Conservation (phyloP, 2,113 vertebrate species). For the Falcunculus frontatus region DNA sequence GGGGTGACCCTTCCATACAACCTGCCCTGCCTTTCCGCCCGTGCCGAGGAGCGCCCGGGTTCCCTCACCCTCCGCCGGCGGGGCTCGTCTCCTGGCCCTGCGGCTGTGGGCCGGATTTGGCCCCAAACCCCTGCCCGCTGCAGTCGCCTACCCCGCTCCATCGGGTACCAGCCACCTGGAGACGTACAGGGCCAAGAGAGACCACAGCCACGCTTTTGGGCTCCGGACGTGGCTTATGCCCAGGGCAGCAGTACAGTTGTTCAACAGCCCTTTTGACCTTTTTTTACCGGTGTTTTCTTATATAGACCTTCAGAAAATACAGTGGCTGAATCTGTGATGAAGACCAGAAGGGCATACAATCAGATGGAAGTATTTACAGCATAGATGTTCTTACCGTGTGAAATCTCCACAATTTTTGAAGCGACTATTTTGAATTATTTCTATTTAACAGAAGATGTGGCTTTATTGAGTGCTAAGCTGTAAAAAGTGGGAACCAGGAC, state of each 20-base stretch:
- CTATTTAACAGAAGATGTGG: not conserved
- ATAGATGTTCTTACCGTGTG: not conserved
- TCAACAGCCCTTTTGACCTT: not conserved
- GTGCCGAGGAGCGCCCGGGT: fast-evolving
- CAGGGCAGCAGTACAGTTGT: no score
- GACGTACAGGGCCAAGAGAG: fast-evolving
- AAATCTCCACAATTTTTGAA: not conserved
- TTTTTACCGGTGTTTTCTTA: not conserved
- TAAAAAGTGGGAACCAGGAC: not conserved
- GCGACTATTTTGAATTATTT: not conserved
- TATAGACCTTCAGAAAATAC: not conserved
- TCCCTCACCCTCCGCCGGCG: fast-evolving
- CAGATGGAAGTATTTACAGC: not conserved
- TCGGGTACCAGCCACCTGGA: not conserved
- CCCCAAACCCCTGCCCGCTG: fast-evolving
- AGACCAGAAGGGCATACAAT: not conserved
- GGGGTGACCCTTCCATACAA: fast-evolving
- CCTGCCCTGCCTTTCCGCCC: no score
- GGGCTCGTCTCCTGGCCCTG: not conserved
- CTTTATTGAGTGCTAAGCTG: not conserved
- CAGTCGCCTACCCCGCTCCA: fast-evolving
- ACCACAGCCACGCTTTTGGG: not conserved
- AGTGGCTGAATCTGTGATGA: not conserved
- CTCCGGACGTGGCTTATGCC: fast-evolving
- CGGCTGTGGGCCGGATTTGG: not conserved